phyloP scores from a whole-genome alignment of 2,888 invertebrate species.

The Eulithis prunata region DNA sequence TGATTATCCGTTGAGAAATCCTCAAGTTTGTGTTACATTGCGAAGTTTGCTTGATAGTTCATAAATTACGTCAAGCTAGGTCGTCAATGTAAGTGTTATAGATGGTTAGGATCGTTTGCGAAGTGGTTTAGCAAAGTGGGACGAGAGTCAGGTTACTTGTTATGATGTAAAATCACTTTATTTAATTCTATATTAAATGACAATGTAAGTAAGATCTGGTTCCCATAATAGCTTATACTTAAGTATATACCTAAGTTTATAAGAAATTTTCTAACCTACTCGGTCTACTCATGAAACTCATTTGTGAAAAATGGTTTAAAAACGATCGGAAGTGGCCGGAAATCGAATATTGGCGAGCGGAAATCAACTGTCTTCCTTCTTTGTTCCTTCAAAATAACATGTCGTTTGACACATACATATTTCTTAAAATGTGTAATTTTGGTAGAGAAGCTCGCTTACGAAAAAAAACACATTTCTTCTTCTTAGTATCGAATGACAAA shows the following conservation, averaged over 20 bases:
- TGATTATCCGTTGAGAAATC: slow-evolving; percentile 2
- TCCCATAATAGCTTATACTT: neutral
- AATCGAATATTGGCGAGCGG: slow-evolving; percentile 26
- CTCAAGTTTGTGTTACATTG: slow-evolving; percentile 20
- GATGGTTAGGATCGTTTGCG: slow-evolving; percentile 10
- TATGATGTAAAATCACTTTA: slow-evolving; percentile 10
- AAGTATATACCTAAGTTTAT: too few species aligned
- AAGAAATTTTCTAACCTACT: too few species aligned
- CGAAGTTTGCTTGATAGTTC: slow-evolving; percentile 6
- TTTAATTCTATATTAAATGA: neutral
- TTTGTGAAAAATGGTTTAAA: slow-evolving; percentile 16
- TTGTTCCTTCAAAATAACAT: slow-evolving; percentile 8
- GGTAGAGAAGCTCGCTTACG: too few species aligned
- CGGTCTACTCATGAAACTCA: neutral
- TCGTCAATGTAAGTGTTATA: slow-evolving; percentile 14
- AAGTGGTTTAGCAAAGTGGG: slow-evolving; percentile 35
- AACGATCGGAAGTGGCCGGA: slow-evolving; percentile 17
- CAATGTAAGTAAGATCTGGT: neutral
- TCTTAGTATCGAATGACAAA: too few species aligned
- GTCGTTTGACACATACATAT: slow-evolving; percentile 15
- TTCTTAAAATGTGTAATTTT: neutral
- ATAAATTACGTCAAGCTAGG: slow-evolving; percentile 4
- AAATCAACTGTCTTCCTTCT: slow-evolving; percentile 11
- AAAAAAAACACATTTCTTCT: too few species aligned
- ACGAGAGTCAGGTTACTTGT: slow-evolving; percentile 46